Evolutionary conservation across 30 jellyfish, hydroid and myxozoan genomes (phyloP).

Genomic region (Pelagia noctiluca): DNA sequence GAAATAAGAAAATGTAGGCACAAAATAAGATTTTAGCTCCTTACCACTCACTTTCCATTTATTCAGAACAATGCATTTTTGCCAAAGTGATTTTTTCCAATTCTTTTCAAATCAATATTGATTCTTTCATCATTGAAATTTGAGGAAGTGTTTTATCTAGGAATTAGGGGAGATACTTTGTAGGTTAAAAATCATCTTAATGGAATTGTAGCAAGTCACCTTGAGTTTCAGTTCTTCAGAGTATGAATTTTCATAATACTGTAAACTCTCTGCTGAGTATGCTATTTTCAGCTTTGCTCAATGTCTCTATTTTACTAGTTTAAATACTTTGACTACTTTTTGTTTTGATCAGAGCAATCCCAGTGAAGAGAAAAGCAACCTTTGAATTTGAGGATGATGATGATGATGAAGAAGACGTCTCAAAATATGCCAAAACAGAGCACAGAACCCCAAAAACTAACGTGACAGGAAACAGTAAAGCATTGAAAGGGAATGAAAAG

Average conservation of each 20-base stretch:
- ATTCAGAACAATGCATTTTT: too few relatives aligned
- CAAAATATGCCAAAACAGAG: slow-evolving; percentile 16
- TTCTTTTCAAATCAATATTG: too few relatives aligned
- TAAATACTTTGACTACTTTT: neutral
- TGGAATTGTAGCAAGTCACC: neutral
- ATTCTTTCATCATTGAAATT: neutral
- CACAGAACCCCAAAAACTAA: neutral
- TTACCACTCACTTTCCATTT: too few relatives aligned
- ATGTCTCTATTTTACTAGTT: neutral
- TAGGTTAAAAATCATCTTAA: neutral
- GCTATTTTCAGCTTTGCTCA: neutral
- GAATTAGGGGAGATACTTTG: neutral
- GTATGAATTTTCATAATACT: neutral
- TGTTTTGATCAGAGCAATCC: neutral
- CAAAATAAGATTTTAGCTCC: too few relatives aligned
- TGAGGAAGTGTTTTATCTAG: too few relatives aligned
- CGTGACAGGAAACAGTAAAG: neutral
- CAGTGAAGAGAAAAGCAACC: slow-evolving; percentile 47
- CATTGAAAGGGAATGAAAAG: neutral
- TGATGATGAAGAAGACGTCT: neutral
- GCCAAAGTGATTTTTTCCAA: too few relatives aligned
- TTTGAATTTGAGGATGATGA: slow-evolving; percentile 46
- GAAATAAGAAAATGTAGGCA: too few relatives aligned
- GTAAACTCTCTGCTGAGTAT: neutral
- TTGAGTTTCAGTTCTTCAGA: neutral